These are phyloP conservation scores for Artibeus jamaicensis DNA, from an alignment of 2,797 vertebrate genomes.

Conservation along the genomic window DNA sequence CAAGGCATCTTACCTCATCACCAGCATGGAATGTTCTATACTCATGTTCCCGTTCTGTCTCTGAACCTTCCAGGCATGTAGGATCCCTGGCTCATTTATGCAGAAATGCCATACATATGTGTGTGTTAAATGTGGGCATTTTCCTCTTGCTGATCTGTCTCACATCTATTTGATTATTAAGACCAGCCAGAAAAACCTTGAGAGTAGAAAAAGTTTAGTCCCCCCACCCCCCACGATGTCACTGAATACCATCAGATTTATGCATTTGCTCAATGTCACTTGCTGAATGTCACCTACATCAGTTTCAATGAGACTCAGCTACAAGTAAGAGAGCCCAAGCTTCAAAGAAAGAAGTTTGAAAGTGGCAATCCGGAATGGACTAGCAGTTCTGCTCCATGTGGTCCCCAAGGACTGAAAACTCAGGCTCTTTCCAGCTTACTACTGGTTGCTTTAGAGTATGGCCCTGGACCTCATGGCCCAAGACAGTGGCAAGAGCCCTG, in stretches of 20 bases:
- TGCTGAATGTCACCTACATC: not conserved
- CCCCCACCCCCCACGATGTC: too few species aligned
- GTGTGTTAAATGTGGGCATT: not conserved
- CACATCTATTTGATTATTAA: not conserved
- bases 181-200: not conserved
- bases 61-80: not conserved
- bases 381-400: not conserved
- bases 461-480: not conserved
- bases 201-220: not conserved
- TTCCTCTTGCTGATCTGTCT: not conserved
- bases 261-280: not conserved
- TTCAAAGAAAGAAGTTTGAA: not conserved
- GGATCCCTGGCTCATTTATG: not conserved
- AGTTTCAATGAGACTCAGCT: not conserved
- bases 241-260: not conserved
- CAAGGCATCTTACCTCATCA: not conserved
- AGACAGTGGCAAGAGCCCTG: not conserved
- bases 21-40: not conserved
- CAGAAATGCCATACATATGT: not conserved
- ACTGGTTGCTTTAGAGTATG: not conserved
- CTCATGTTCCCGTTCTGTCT: not conserved
- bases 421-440: not conserved
- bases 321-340: not conserved
- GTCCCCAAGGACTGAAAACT: not conserved
- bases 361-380: not conserved